These are phyloP conservation scores for Clarias gariepinus DNA, from an alignment of 2,113 vertebrate species.

Conservation along the genomic window DNA sequence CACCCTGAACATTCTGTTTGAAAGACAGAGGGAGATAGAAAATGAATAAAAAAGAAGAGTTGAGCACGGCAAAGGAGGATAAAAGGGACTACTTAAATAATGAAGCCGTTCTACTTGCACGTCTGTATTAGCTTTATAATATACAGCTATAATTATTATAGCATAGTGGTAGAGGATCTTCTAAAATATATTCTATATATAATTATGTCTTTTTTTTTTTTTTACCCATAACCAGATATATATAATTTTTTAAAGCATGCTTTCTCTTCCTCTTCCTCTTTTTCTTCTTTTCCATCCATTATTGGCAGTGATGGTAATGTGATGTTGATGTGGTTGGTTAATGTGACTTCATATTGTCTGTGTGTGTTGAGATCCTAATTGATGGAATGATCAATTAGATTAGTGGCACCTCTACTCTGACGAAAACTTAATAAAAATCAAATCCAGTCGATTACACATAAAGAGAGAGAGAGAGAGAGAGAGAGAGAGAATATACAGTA, in stretches of 20 bases:
- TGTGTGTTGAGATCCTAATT: conserved; percentile 24
- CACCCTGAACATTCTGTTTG: background rate
- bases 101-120: background rate
- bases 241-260: background rate
- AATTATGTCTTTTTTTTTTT: background rate
- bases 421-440: conserved; percentile 31
- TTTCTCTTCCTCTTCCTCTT: background rate
- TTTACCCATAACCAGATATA: background rate
- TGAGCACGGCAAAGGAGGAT: background rate
- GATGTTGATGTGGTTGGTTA: conserved; percentile 5
- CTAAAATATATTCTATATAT: background rate
- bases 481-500: background rate
- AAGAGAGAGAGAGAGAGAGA: conserved; percentile 15
- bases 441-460: conserved; percentile 40
- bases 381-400: conserved; percentile 52
- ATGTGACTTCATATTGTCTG: conserved; percentile 22
- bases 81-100: background rate
- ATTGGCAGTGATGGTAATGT: background rate
- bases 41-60: background rate
- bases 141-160: conserved; percentile 37
- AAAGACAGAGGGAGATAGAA: conserved; percentile 8
- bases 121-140: conserved; percentile 13
- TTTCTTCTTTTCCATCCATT: background rate
- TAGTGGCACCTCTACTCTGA: conserved; percentile 47
- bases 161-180: background rate